These are phyloP conservation scores for Epinephelus cyanopodus DNA, from an alignment of 2,113 vertebrate genomes.

Conservation along the genomic window DNA sequence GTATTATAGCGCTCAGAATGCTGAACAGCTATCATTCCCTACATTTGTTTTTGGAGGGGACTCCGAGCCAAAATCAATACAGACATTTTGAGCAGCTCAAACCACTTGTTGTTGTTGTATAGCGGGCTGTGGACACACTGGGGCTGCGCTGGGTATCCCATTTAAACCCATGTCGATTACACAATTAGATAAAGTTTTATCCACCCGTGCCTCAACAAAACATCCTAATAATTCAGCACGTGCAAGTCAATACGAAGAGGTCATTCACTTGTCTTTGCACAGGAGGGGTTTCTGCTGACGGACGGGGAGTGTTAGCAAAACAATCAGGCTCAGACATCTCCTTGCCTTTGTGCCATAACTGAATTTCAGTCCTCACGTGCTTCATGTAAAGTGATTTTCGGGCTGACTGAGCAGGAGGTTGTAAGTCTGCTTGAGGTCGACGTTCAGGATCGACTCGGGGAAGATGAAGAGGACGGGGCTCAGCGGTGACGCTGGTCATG, in stretches of 20 bases:
- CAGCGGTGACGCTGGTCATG: not conserved
- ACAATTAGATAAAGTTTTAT: not conserved
- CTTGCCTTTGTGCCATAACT: conserved; percentile 37
- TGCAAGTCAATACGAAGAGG: conserved; percentile 13
- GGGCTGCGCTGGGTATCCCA: not conserved
- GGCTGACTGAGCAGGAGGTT: conserved; percentile 57
- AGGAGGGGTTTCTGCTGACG: conserved; percentile 14
- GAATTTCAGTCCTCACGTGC: conserved; percentile 31
- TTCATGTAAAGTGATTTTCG: conserved; percentile 63
- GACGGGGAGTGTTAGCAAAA: conserved; percentile 34
- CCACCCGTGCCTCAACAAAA: not conserved
- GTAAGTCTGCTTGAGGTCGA: conserved; percentile 54
- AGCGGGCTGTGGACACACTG: not conserved
- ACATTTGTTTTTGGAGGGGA: conserved; percentile 20
- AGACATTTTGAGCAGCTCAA: conserved; percentile 25
- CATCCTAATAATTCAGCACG: not conserved
- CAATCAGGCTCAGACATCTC: conserved; percentile 36
- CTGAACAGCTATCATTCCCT: conserved; percentile 13
- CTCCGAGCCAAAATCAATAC: conserved; percentile 31
- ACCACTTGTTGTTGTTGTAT: conserved; percentile 5
- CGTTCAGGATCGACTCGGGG: conserved; percentile 49
- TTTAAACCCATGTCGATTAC: not conserved
- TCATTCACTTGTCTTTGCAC: conserved; percentile 18
- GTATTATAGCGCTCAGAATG: conserved; percentile 12
- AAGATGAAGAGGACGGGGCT: conserved; percentile 37